These are phyloP conservation scores for Pseudochirops cupreus DNA, from an alignment of 2,797 vertebrate species.

Conservation along the genomic window DNA sequence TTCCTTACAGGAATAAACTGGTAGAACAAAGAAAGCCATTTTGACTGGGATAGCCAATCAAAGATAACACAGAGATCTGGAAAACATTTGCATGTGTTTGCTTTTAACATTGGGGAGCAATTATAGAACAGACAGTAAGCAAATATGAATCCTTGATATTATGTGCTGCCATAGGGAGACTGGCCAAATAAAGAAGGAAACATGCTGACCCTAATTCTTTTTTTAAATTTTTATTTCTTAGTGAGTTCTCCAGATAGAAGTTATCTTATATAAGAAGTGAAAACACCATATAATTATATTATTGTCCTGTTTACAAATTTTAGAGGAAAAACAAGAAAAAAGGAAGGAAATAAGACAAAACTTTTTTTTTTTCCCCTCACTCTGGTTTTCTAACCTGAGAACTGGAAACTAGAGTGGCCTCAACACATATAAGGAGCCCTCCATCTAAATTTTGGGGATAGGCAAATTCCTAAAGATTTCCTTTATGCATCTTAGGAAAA, in stretches of 20 bases:
- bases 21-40: conserved; percentile 19
- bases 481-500: neutral
- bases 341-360: conserved; percentile 13
- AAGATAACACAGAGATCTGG: conserved; percentile 19
- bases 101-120: conserved; percentile 50
- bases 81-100: conserved; percentile 5
- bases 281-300: conserved; percentile 6
- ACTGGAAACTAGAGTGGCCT: neutral
- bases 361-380: neutral
- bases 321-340: conserved; percentile 20
- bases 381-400: conserved; percentile 4
- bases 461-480: neutral
- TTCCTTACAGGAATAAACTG: neutral
- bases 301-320: conserved; percentile 12
- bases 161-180: neutral
- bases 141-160: conserved; percentile 25
- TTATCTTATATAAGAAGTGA: conserved; percentile 45
- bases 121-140: neutral
- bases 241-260: conserved; percentile 22
- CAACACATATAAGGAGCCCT: neutral
- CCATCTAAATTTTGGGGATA: neutral
- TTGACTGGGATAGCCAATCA: conserved; percentile 17
- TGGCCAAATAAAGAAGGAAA: conserved; percentile 12
- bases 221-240: conserved; percentile 6
- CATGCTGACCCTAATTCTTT: conserved; percentile 1